Evolutionary conservation across 2,888 invertebrate genomes (phyloP), one percentile per base, ranked within the genome.

Genomic region (Omphaloscelis lunosa): DNA sequence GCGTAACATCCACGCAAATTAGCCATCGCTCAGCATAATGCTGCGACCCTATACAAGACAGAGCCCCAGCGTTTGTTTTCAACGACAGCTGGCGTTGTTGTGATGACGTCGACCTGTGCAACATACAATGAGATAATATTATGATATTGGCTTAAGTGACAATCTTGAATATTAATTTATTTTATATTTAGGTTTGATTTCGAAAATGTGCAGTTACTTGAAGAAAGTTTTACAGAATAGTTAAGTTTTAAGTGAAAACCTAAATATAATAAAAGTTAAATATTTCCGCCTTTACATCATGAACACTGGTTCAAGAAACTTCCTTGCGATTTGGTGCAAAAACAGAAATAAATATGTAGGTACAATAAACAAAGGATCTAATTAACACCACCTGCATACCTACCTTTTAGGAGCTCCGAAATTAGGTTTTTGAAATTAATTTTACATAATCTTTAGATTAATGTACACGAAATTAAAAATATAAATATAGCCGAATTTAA

Each of bases 351-450:
- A 61, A 53, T 45, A 29, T 8, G 2, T 20, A 34, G 34, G 34
- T 34, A 20, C 2, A 51, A 20, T 51, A 71, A 73, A 77, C n/a
- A 2, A 48, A 62, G 15, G 12, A 73, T 58, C 27, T 76, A 82
- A 87, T 85, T 85, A 82, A 59, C 48, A 58, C 66, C 85, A 84
- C 87, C 82, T 84, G 84, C 53, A 72, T 70, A 62, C 45, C 58
- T 53, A 53, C n/a, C n/a, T 6, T 66, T 75, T 75, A 71, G 23
- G n/a, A 75, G 27, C 58, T 27, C 15, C 58, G 27, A 15, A 58
- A 58, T 27, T 17, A 58, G 58, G 15, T 17, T 58, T 58, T 58
- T 59, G 68, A 71, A 76, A 56, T 62, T 75, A 77, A 83, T 71
- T 56, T 74, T n/a, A 62, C 63, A 58, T 69, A 51, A 78, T 72